Evolutionary conservation across 2,797 vertebrate species (phyloP).

Genomic region (Pseudochirops corinnae): DNA sequence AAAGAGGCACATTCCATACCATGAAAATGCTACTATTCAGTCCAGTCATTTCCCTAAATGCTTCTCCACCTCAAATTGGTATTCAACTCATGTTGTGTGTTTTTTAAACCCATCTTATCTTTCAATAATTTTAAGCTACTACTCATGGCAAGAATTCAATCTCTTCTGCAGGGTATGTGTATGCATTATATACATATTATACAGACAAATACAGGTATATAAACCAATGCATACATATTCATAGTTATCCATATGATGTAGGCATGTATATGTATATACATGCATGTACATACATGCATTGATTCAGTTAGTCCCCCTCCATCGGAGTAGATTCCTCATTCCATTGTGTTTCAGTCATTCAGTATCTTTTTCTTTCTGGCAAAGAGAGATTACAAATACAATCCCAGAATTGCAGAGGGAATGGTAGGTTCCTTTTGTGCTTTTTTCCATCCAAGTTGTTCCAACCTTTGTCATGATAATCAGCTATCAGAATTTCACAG

Average conservation of each 20-base stretch:
- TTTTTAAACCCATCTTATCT: constrained; percentile 61
- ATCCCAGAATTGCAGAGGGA: constrained; percentile 69
- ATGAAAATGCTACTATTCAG: constrained; percentile 31
- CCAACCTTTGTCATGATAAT: constrained; percentile 79
- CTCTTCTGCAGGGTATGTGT: constrained; percentile 31
- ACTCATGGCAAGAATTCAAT: constrained; percentile 65
- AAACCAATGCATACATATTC: not conserved
- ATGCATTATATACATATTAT: constrained; percentile 52
- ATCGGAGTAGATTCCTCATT: constrained; percentile 38
- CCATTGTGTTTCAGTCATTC: constrained; percentile 67
- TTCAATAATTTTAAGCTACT: constrained; percentile 72
- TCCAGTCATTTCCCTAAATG: constrained; percentile 47
- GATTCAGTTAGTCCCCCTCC: constrained; percentile 30
- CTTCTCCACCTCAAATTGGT: constrained; percentile 52
- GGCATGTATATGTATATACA: not conserved
- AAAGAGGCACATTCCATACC: constrained; percentile 43
- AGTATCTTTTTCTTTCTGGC: constrained; percentile 75
- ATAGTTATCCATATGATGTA: not conserved
- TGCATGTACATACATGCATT: not conserved
- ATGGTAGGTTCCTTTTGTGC: constrained; percentile 55
- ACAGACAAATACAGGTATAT: not conserved
- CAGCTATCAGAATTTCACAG: constrained; percentile 64
- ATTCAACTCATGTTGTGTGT: constrained; percentile 55
- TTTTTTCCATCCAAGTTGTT: constrained; percentile 72
- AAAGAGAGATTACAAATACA: constrained; percentile 72